Evolutionary conservation across 2,113 vertebrate genomes (phyloP).

Genomic region (Entelurus aequoreus): DNA sequence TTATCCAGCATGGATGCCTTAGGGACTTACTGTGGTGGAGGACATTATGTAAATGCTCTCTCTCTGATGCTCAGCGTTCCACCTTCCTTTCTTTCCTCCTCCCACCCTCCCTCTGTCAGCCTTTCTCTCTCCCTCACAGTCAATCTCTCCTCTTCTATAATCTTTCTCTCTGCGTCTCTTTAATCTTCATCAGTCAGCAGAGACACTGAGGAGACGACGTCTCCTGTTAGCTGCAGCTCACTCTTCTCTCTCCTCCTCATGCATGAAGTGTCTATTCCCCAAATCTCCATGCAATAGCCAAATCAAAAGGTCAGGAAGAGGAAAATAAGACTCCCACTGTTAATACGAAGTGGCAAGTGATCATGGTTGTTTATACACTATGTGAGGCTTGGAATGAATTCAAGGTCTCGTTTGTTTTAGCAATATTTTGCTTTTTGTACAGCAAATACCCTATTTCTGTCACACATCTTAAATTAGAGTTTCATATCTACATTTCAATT

Average conservation of each 20-base stretch:
- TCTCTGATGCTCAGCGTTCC: constrained; percentile 32
- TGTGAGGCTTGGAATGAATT: too few relatives aligned
- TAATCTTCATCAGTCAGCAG: constrained; percentile 68
- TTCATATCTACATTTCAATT: too few relatives aligned
- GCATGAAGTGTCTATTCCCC: constrained; percentile 28
- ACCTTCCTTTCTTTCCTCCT: constrained; percentile 34
- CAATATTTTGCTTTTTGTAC: too few relatives aligned
- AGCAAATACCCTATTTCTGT: too few relatives aligned
- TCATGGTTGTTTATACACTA: too few relatives aligned
- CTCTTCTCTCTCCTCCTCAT: constrained; percentile 26
- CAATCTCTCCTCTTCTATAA: constrained; percentile 60
- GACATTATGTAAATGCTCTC: constrained; percentile 97
- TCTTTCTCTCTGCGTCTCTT: constrained; percentile 66
- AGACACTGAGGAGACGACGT: constrained; percentile 44
- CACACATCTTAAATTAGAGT: too few relatives aligned
- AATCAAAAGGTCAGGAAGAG: constrained; percentile 30
- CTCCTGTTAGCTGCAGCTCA: constrained; percentile 35
- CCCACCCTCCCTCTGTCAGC: constrained; percentile 25
- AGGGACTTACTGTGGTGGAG: constrained; percentile 94
- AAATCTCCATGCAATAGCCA: constrained; percentile 23
- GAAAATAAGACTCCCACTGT: not conserved
- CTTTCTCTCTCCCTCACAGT: constrained; percentile 32
- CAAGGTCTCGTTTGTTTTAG: too few relatives aligned
- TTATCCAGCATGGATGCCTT: constrained; percentile 95
- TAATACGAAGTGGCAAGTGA: not conserved